phyloP scores from a whole-genome alignment of 2,113 vertebrate genomes.

The Chaetura pelagica region DNA sequence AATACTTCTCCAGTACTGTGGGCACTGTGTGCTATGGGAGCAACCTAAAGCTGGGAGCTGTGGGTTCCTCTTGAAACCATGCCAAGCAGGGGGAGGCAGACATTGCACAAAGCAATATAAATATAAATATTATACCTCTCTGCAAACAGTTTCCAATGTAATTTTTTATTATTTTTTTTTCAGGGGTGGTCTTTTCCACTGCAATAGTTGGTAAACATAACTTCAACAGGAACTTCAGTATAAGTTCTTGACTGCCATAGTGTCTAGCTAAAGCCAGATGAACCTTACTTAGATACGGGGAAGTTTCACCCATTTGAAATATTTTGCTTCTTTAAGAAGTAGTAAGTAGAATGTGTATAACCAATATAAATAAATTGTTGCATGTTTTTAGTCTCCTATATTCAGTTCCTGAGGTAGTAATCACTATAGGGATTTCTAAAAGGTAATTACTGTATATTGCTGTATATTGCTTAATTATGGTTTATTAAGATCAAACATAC shows the following conservation, averaged over 20 bases:
- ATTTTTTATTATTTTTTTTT: not conserved
- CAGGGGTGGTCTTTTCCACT: not conserved
- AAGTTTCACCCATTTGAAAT: constrained; percentile 59
- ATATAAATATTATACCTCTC: not conserved
- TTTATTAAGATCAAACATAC: constrained; percentile 59
- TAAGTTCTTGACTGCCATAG: not conserved
- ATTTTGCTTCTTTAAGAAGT: constrained; percentile 31
- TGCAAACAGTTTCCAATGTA: not conserved
- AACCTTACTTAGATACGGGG: constrained; percentile 24
- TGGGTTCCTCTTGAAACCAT: not conserved
- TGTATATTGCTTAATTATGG: constrained; percentile 73
- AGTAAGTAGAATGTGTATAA: constrained; percentile 58
- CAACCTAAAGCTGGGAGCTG: not conserved
- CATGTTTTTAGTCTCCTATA: constrained; percentile 65
- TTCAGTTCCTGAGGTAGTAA: constrained; percentile 71
- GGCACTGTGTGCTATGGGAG: fast-evolving
- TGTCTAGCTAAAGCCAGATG: constrained; percentile 21
- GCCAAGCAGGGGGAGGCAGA: not conserved
- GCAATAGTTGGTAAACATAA: not conserved
- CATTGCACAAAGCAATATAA: not conserved
- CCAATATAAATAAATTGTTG: constrained; percentile 72
- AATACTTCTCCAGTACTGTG: not conserved
- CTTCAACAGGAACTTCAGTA: not conserved
- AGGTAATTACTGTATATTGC: constrained; percentile 78
- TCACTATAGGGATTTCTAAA: constrained; percentile 76